These are phyloP conservation scores for Tetragonula carbonaria DNA, from an alignment of 2,888 invertebrate species.

Conservation along the genomic window DNA sequence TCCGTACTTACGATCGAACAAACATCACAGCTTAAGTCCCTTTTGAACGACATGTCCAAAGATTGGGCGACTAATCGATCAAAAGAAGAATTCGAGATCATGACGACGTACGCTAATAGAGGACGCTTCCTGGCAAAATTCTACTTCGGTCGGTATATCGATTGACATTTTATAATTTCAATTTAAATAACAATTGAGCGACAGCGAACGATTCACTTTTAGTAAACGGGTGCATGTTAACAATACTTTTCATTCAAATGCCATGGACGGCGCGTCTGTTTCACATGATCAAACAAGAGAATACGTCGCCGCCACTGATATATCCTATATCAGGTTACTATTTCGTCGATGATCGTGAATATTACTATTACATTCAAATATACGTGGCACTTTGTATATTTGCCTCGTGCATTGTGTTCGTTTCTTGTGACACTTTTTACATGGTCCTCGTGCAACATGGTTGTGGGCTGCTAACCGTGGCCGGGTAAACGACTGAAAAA, in stretches of 20 bases:
- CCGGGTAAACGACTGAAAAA: slow-evolving; percentile 1
- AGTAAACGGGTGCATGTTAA: neutral
- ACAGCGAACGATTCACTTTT: neutral
- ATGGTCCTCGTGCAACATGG: slow-evolving; percentile 23
- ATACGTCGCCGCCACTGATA: neutral
- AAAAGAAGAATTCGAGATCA: slow-evolving; percentile 7
- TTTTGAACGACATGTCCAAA: neutral
- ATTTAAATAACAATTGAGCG: neutral
- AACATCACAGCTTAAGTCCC: neutral
- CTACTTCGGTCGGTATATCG: neutral
- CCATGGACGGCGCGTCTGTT: neutral
- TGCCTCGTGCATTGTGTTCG: neutral
- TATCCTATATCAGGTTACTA: slow-evolving; percentile 7
- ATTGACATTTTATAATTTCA: neutral
- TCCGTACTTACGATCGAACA: too few relatives aligned
- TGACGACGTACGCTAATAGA: neutral
- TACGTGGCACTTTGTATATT: neutral
- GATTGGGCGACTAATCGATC: slow-evolving; percentile 1
- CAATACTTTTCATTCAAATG: neutral
- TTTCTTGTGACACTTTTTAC: slow-evolving; percentile 20
- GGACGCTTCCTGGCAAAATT: neutral
- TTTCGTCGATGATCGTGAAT: neutral
- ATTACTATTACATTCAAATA: slow-evolving; percentile 1
- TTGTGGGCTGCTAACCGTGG: slow-evolving; percentile 2
- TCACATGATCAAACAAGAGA: slow-evolving; percentile 4